phyloP scores from a whole-genome alignment of 2,797 vertebrate genomes.

The Arctocebus calabarensis region DNA sequence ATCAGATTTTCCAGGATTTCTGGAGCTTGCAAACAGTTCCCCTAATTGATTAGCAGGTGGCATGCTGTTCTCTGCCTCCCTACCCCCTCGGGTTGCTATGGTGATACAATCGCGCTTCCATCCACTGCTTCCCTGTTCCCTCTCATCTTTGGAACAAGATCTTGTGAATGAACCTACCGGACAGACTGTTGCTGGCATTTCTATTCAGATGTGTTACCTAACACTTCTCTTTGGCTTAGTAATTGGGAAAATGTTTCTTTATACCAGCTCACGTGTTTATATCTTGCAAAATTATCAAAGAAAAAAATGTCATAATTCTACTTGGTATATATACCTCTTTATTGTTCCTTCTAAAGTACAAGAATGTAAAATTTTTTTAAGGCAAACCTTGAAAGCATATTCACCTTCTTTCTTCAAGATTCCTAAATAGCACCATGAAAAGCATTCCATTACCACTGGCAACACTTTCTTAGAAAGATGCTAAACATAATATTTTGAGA shows the following conservation, averaged over 20 bases:
- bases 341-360: not conserved
- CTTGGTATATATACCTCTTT: conserved; percentile 39
- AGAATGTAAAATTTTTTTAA: conserved; percentile 57
- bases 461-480: not conserved
- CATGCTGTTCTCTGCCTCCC: not conserved
- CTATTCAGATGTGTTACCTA: conserved; percentile 32
- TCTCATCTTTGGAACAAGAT: conserved; percentile 48
- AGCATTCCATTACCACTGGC: not conserved
- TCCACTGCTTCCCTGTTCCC: not conserved
- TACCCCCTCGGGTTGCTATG: conserved; percentile 38
- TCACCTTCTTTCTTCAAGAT: conserved; percentile 34
- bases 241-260: conserved; percentile 26
- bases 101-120: not conserved
- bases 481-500: not conserved
- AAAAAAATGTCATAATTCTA: conserved; percentile 41
- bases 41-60: conserved; percentile 66
- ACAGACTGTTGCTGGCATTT: conserved; percentile 47
- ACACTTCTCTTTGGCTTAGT: conserved; percentile 34
- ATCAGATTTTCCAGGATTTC: conserved; percentile 49
- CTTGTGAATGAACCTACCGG: conserved; percentile 41
- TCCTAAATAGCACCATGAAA: not conserved
- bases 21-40: conserved; percentile 61
- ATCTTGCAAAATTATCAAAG: conserved; percentile 49
- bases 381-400: conserved; percentile 42
- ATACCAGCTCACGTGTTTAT: not conserved